phyloP scores from a whole-genome alignment of 1,140 invertebrate genomes.

The Drosophila persimilis region DNA sequence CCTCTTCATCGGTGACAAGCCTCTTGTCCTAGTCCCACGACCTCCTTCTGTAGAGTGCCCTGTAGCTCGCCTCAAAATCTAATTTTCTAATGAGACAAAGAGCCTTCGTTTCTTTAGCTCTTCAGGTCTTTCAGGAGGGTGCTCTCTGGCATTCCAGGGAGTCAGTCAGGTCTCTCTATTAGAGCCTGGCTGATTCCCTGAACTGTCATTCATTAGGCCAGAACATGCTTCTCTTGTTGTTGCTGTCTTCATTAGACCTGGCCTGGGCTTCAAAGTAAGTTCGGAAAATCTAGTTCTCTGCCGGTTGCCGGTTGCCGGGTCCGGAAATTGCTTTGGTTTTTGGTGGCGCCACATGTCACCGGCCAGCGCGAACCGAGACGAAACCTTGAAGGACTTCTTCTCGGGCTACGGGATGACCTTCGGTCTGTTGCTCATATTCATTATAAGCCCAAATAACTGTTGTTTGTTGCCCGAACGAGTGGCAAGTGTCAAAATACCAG shows the following conservation, averaged over 20 bases:
- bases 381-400: constrained; percentile 62
- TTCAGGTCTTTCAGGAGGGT: constrained; percentile 2
- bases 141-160: constrained; percentile 6
- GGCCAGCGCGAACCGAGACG: background rate
- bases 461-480: constrained; percentile 50
- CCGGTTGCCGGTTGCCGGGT: constrained; percentile 41
- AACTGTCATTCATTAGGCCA: constrained; percentile 53
- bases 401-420: constrained; percentile 55
- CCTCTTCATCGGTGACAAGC: background rate
- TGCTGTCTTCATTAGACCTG: constrained; percentile 53
- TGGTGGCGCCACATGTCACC: constrained; percentile 67
- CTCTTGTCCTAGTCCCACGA: background rate
- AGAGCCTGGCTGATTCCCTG: constrained; percentile 3
- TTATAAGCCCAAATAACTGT: constrained; percentile 81
- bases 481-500: constrained; percentile 81
- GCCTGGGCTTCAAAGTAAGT: constrained; percentile 45
- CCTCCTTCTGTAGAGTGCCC: background rate
- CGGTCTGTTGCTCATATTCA: constrained; percentile 79
- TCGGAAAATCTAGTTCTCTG: constrained; percentile 5
- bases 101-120: constrained; percentile 7
- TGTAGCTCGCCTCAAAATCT: constrained; percentile 24
- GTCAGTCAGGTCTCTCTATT: constrained; percentile 4
- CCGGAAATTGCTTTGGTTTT: constrained; percentile 66
- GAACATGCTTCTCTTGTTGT: constrained; percentile 15
- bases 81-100: constrained; percentile 66